These are phyloP conservation scores for Ara ararauna DNA, from an alignment of 2,797 vertebrate species.

Conservation along the genomic window DNA sequence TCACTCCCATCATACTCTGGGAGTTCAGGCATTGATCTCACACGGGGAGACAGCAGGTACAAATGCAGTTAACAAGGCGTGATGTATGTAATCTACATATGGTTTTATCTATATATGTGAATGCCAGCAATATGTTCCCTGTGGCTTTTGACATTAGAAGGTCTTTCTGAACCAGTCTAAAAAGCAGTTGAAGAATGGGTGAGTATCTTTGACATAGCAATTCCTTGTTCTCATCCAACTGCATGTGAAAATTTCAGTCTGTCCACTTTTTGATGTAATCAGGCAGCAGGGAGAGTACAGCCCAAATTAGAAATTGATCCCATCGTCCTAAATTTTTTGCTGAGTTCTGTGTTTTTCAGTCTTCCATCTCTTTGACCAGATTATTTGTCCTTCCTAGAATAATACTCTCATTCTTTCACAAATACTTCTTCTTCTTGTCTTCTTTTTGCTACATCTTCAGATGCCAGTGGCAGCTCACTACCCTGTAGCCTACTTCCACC, in stretches of 20 bases:
- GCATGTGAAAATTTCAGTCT: not conserved
- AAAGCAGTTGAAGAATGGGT: not conserved
- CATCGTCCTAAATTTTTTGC: not conserved
- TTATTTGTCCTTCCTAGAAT: not conserved
- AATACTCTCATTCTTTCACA: not conserved
- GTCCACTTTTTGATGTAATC: not conserved
- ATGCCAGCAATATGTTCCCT: not conserved
- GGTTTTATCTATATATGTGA: not conserved
- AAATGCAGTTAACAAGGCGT: not conserved
- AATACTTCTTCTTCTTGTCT: not conserved
- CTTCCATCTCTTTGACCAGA: not conserved
- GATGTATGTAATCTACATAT: not conserved
- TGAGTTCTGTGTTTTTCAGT: not conserved
- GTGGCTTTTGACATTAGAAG: not conserved
- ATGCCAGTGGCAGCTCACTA: not conserved
- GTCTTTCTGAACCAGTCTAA: not conserved
- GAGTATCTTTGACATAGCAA: not conserved
- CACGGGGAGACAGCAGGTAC: not conserved
- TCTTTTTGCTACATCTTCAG: not conserved
- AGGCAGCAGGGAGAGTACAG: not conserved
- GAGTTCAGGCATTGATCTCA: not conserved
- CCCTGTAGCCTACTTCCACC: not conserved
- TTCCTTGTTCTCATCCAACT: not conserved
- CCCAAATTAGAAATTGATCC: not conserved
- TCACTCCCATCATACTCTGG: constrained; percentile 8